These are phyloP conservation scores for Alexandromys oeconomus DNA, from an alignment of 2,797 vertebrate species.

Conservation along the genomic window DNA sequence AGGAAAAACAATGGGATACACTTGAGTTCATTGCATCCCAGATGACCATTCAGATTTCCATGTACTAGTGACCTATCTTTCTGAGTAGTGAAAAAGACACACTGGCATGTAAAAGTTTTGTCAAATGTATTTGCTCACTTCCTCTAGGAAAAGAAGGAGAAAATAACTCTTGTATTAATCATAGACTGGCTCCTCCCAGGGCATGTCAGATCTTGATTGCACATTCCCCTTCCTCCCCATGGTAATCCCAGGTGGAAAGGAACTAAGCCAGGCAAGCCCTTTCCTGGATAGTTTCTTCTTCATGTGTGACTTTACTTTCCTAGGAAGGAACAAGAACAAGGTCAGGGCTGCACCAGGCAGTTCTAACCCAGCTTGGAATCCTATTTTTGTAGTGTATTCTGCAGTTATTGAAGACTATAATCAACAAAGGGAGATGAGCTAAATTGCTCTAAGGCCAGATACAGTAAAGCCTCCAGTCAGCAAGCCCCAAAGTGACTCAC, in stretches of 20 bases:
- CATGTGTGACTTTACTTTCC: neutral
- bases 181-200: fast-evolving
- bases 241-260: fast-evolving
- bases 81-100: neutral
- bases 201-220: neutral
- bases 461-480: neutral
- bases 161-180: neutral
- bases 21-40: neutral
- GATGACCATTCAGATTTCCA: neutral
- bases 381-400: neutral
- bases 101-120: neutral
- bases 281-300: neutral
- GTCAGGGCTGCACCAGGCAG: neutral
- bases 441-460: neutral
- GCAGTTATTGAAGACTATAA: neutral
- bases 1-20: neutral
- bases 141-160: neutral
- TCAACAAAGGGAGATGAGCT: neutral
- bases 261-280: neutral
- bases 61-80: neutral
- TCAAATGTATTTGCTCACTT: neutral
- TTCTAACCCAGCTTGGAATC: neutral
- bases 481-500: neutral
- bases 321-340: neutral
- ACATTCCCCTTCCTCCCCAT: neutral